A percentile compares a stretch with the other conserved stretches of the same genome.
Evolutionary conservation across 2,113 vertebrate genomes (phyloP).

Genomic region (Ahaetulla prasina): DNA sequence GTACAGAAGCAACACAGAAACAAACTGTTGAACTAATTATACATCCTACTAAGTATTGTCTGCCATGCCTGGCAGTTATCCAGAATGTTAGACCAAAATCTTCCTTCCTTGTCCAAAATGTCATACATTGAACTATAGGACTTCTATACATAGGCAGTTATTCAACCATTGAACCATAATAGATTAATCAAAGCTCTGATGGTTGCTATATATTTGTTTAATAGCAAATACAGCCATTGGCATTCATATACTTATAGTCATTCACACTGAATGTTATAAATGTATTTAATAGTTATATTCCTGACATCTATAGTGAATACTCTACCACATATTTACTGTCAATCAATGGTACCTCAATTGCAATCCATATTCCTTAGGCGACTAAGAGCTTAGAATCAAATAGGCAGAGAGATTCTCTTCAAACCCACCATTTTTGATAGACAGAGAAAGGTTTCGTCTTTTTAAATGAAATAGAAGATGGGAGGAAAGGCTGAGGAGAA

Average conservation of each 20-base stretch:
- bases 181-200: background rate
- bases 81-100: background rate
- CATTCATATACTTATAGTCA: background rate
- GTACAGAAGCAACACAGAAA: background rate
- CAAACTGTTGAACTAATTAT: background rate
- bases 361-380: background rate
- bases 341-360: background rate
- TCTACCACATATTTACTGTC: background rate
- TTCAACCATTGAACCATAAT: background rate
- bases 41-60: background rate
- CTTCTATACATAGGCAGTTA: background rate
- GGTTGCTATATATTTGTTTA: background rate
- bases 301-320: background rate
- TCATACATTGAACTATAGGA: background rate
- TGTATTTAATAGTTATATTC: background rate
- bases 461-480: background rate
- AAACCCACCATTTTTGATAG: background rate
- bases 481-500: background rate
- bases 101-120: background rate
- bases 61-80: background rate
- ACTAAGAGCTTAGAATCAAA: background rate
- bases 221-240: background rate
- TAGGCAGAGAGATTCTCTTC: background rate
- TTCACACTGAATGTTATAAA: background rate
- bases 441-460: background rate